A percentile compares a stretch with the other conserved stretches of the same genome.
Evolutionary conservation across 2,113 vertebrate species (phyloP).

Genomic region (Lepus americanus): DNA sequence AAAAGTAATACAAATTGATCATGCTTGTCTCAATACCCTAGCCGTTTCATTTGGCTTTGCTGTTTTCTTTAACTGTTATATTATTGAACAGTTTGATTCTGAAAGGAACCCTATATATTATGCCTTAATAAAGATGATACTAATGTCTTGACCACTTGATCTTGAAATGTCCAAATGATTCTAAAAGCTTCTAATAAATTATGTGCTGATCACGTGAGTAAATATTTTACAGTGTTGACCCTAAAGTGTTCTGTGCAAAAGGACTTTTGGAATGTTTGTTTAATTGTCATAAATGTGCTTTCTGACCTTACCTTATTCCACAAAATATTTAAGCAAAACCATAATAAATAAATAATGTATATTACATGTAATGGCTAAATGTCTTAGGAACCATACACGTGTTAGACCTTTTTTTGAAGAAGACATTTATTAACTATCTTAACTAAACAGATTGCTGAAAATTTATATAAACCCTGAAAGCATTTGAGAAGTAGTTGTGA

Average conservation of each 20-base stretch:
- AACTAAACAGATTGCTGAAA: not conserved
- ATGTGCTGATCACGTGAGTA: not conserved
- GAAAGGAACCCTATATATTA: not conserved
- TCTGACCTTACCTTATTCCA: not conserved
- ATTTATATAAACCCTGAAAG: slow-evolving; percentile 41
- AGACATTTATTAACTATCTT: not conserved
- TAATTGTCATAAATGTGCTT: not conserved
- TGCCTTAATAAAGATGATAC: not conserved
- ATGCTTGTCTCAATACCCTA: not conserved
- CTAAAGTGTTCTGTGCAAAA: not conserved
- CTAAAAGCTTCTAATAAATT: not conserved
- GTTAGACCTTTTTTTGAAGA: not conserved
- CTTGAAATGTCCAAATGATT: not conserved
- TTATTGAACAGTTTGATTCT: not conserved
- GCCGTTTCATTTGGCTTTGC: not conserved
- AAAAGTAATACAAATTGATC: not conserved
- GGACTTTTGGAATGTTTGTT: not conserved
- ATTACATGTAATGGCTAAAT: not conserved
- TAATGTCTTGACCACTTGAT: not conserved
- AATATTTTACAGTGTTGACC: not conserved
- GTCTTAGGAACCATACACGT: not conserved
- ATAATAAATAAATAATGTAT: not conserved
- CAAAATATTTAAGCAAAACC: not conserved
- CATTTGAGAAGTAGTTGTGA: not conserved
- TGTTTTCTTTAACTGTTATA: not conserved